Evolutionary conservation across 2,888 invertebrate species (phyloP).

Genomic region (Zygogramma bicolorata): DNA sequence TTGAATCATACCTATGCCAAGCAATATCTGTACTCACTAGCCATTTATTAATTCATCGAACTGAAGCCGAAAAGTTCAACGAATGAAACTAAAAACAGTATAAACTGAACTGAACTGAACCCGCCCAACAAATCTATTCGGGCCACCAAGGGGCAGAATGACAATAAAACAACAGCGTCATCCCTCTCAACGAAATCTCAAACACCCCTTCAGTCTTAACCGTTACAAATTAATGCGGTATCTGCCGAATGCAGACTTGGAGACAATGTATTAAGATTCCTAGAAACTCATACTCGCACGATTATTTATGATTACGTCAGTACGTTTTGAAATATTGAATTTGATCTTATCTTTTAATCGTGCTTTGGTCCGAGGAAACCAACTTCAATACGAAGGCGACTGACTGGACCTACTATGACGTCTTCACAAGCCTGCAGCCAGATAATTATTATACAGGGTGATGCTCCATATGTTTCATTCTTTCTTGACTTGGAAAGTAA

Average conservation of each 20-base stretch:
- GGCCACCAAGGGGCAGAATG: too few species aligned
- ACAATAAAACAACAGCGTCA: not conserved
- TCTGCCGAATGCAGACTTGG: conserved; percentile 14
- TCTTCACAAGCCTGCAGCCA: conserved; percentile 14
- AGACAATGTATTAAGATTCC: conserved; percentile 61
- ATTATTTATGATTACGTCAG: conserved; percentile 60
- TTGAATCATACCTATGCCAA: too few species aligned
- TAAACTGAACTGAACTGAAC: too few species aligned
- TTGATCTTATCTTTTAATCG: conserved; percentile 59
- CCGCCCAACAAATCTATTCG: not conserved
- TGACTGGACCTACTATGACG: conserved; percentile 19
- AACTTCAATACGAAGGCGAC: conserved; percentile 27
- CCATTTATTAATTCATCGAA: too few species aligned
- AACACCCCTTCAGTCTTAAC: not conserved
- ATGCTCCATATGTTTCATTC: not conserved
- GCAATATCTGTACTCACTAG: too few species aligned
- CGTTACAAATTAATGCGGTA: not conserved
- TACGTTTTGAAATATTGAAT: conserved; percentile 60
- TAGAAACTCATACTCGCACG: conserved; percentile 59
- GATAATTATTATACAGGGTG: conserved; percentile 17
- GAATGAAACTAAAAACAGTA: too few species aligned
- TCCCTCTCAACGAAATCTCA: too few species aligned
- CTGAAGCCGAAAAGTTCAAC: too few species aligned
- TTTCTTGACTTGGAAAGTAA: not conserved
- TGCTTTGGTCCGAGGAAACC: conserved; percentile 29